Conservation (phyloP, 2,113 vertebrate genomes). For the Indicator maculatus region DNA sequence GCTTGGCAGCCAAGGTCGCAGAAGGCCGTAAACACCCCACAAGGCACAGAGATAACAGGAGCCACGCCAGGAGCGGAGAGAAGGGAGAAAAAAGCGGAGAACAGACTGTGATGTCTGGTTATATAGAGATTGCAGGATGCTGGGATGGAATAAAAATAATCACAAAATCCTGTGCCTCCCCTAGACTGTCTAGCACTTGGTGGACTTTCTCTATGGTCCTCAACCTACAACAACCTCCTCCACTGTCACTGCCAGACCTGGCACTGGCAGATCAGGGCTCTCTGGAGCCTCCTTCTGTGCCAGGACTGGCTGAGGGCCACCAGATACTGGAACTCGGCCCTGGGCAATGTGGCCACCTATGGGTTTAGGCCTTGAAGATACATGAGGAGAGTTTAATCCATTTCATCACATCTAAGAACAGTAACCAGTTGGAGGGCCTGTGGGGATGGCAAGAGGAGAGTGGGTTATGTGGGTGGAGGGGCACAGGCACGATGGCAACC, state of each 20-base stretch:
- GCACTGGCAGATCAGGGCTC: slow-evolving; percentile 57
- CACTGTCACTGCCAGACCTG: slow-evolving; percentile 81
- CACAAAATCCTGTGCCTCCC: too few relatives aligned
- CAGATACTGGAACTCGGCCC: slow-evolving; percentile 86
- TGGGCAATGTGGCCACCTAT: slow-evolving; percentile 87
- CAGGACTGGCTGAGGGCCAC: slow-evolving; percentile 91
- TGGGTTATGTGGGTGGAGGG: neutral
- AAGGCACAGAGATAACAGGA: too few relatives aligned
- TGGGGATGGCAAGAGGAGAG: neutral
- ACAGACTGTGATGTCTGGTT: too few relatives aligned
- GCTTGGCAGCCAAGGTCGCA: too few relatives aligned
- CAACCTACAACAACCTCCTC: slow-evolving; percentile 73
- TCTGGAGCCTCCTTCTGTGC: slow-evolving; percentile 72
- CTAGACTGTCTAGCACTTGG: too few relatives aligned
- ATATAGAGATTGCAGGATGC: too few relatives aligned
- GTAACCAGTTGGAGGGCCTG: slow-evolving; percentile 98
- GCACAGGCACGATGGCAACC: rapidly evolving
- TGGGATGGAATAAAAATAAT: too few relatives aligned
- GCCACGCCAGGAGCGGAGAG: too few relatives aligned
- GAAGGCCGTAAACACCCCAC: too few relatives aligned
- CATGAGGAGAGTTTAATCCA: slow-evolving; percentile 92
- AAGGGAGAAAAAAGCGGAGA: too few relatives aligned
- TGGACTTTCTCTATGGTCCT: too few relatives aligned
- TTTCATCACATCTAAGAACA: slow-evolving; percentile 91
- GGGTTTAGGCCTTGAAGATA: slow-evolving; percentile 92